These are phyloP conservation scores for Sciurus niger DNA, from an alignment of 2,113 vertebrate genomes.

Conservation along the genomic window DNA sequence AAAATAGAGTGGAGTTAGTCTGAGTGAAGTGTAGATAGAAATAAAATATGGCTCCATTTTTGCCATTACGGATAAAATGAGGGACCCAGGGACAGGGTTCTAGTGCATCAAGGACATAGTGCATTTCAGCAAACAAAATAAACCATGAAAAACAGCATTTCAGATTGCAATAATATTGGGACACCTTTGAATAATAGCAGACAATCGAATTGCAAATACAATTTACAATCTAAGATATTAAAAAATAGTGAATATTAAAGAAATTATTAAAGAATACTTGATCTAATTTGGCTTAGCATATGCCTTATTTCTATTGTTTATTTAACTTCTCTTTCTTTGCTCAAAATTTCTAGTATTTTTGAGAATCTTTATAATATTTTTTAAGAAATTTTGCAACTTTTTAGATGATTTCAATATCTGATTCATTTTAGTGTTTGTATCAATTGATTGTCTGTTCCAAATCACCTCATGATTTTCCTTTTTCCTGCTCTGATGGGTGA, in stretches of 20 bases:
- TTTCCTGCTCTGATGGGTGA: background rate
- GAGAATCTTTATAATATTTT: background rate
- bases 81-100: fast-evolving
- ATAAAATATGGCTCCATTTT: background rate
- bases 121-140: background rate
- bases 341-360: background rate
- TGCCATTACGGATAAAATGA: background rate
- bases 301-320: background rate
- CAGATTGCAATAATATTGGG: background rate
- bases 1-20: background rate
- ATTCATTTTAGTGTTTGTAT: background rate
- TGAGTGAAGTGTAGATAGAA: background rate
- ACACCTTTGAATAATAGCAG: background rate
- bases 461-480: background rate
- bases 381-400: background rate
- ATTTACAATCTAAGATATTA: background rate
- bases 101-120: background rate
- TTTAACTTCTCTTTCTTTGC: background rate
- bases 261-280: background rate
- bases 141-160: background rate
- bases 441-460: background rate
- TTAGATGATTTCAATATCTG: background rate
- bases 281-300: background rate
- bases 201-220: background rate
- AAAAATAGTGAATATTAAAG: background rate